These are phyloP conservation scores for Grus americana DNA, from an alignment of 2,113 vertebrate species.

Conservation along the genomic window DNA sequence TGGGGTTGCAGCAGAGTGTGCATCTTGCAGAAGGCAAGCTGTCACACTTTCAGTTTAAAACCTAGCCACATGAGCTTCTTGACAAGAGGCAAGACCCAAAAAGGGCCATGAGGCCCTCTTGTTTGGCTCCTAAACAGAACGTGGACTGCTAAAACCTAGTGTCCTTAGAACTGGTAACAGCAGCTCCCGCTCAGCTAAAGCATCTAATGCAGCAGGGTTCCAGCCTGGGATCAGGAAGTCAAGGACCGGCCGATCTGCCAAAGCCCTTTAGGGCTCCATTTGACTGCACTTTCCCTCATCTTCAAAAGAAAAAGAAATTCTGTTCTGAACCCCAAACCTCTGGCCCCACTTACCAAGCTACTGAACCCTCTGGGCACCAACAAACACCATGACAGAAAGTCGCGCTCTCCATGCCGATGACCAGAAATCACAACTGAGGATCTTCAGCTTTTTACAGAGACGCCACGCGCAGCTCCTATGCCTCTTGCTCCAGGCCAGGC, in stretches of 20 bases:
- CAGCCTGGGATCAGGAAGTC: background rate
- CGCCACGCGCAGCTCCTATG: background rate
- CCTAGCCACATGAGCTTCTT: background rate
- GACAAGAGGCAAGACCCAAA: background rate
- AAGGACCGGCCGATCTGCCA: background rate
- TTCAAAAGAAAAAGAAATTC: background rate
- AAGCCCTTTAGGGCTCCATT: background rate
- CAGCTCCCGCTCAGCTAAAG: background rate
- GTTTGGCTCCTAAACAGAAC: background rate
- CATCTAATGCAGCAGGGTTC: background rate
- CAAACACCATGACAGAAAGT: background rate
- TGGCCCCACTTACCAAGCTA: background rate
- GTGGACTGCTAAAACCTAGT: background rate
- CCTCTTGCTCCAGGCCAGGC: background rate
- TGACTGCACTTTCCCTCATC: background rate
- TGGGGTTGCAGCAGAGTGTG: background rate
- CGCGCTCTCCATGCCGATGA: background rate
- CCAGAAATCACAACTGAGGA: background rate
- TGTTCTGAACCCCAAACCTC: background rate
- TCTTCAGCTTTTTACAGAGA: background rate
- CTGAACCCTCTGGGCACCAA: background rate
- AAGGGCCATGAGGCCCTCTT: background rate
- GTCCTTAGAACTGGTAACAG: background rate
- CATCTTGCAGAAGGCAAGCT: background rate
- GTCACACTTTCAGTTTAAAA: background rate